Percentiles rank a stretch among this genome's conserved stretches.
Conservation (phyloP, 2,113 vertebrate genomes). For the Brevimyrus niger region DNA sequence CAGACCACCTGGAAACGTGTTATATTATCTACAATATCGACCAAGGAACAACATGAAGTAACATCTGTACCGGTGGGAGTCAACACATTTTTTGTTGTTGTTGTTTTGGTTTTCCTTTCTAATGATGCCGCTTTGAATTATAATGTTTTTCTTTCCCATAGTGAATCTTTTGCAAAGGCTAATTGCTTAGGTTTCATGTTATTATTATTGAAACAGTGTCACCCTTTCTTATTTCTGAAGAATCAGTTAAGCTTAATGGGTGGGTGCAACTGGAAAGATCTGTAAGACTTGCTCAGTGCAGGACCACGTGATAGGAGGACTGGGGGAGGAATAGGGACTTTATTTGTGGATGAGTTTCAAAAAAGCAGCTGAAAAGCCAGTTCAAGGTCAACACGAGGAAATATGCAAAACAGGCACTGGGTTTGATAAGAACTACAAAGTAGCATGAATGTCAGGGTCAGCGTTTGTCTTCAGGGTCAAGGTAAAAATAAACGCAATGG, state of each 20-base stretch:
- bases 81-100: background rate
- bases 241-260: background rate
- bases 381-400: background rate
- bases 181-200: background rate
- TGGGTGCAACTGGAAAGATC: background rate
- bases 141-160: background rate
- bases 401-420: background rate
- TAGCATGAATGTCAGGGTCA: background rate
- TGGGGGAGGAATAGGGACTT: background rate
- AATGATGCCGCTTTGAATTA: background rate
- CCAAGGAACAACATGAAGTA: slow-evolving; percentile 36
- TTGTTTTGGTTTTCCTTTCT: background rate
- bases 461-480: background rate
- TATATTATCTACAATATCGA: slow-evolving; percentile 49
- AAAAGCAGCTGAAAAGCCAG: background rate
- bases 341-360: background rate
- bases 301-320: background rate
- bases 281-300: background rate
- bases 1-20: slow-evolving; percentile 50
- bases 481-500: background rate
- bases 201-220: background rate
- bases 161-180: background rate
- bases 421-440: background rate
- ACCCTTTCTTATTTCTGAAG: background rate
- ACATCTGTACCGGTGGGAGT: background rate